Base-by-base conservation (phyloP, 2,888 invertebrate genomes). In the Argyresthia goedartella region DNA sequence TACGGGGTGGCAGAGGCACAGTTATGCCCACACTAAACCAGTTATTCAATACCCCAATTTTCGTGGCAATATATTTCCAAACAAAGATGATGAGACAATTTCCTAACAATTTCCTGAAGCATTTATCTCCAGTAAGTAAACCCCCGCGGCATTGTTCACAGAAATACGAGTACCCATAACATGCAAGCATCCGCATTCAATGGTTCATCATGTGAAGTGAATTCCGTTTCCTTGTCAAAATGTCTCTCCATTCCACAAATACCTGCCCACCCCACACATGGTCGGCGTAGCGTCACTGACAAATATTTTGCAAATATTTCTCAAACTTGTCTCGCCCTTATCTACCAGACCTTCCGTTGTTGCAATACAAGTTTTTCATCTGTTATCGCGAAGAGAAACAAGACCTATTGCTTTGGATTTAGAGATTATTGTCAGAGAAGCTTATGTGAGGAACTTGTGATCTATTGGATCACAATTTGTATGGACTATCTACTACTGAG, bases 251-350 rank as follows among this genome's bases (percentile, higher is more conserved):
- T 69, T 69, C 67, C 71, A 72, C 68, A 25, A 2, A 25, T 25
- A 25, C 25, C 25, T 25, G 2, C 25, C 6, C 6, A 25, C 25
- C 25, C 25, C 25, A 25, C 25, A 25, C 66, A 61, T 65, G 74
- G 72, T 73, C 69, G 71, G 63, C 69, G 56, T 66, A 71, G 72
- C 67, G 62, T 74, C 73, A 69, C 78, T 76, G 71, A 85, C 81
- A 85, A 86, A 86, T 86, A 85, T 86, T 86, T 85, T 81, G 81
- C 76, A 84, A 86, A 85, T 85, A 84, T 86, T 85, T 86, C 84
- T 81, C 75, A 76, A 79, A 84, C 81, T 82, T 81, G 81, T 79
- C 79, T 77, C 76, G 73, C 67, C 82, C 84, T 84, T 81, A 85
- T 84, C 84, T 77, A 76, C 82, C 79, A 82, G 2, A 25, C 25